phyloP scores from a whole-genome alignment of 2,797 vertebrate genomes.

The Clamator glandarius region DNA sequence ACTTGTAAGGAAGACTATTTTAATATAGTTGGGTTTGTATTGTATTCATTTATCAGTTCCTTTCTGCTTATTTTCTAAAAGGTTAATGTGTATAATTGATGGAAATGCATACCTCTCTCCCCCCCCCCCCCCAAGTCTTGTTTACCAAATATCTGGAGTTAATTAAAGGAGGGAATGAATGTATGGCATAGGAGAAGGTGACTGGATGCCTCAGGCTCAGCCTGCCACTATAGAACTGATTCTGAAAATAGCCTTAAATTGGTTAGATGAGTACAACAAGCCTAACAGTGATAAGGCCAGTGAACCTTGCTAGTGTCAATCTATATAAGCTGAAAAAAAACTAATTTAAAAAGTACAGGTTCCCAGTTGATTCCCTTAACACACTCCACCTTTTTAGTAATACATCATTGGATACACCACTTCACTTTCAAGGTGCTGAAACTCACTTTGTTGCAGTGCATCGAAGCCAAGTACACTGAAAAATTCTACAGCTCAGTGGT shows the following conservation, averaged over 20 bases:
- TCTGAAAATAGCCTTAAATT: slow-evolving; percentile 27
- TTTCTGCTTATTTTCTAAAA: neutral
- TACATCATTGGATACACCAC: slow-evolving; percentile 21
- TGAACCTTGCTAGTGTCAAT: slow-evolving; percentile 38
- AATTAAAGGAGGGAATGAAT: neutral
- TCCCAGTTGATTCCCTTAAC: slow-evolving; percentile 16
- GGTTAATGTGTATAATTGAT: neutral
- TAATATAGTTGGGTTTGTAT: neutral
- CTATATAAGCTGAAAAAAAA: slow-evolving; percentile 15
- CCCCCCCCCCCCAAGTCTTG: neutral
- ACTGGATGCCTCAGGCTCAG: slow-evolving; percentile 24
- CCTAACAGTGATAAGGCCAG: neutral
- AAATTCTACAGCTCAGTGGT: neutral
- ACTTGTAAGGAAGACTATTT: neutral
- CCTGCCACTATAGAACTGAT: neutral
- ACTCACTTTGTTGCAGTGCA: slow-evolving; percentile 29
- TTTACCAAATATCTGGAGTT: neutral
- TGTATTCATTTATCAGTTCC: neutral
- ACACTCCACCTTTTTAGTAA: slow-evolving; percentile 4
- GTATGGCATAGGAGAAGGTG: slow-evolving; percentile 8
- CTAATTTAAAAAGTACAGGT: slow-evolving; percentile 30
- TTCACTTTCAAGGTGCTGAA: slow-evolving; percentile 32
- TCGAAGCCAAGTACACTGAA: neutral
- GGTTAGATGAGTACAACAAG: neutral
- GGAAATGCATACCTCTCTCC: neutral